These are phyloP conservation scores for Tinamus guttatus DNA, from an alignment of 2,113 vertebrate genomes.

Conservation along the genomic window DNA sequence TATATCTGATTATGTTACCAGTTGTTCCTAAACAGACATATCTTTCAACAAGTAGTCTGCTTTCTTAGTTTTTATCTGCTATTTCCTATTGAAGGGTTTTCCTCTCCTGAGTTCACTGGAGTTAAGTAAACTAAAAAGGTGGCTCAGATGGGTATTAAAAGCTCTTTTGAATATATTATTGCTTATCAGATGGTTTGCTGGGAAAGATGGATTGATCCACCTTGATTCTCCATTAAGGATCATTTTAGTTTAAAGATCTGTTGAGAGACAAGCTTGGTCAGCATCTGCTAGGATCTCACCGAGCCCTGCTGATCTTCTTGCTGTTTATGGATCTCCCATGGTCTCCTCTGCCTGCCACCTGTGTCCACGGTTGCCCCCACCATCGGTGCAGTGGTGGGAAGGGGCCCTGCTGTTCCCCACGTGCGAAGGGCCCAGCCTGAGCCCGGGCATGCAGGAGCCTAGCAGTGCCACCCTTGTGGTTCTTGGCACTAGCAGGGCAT, in stretches of 20 bases:
- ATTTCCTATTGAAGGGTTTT: not conserved
- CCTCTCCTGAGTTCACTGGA: not conserved
- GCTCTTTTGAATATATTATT: not conserved
- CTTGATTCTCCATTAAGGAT: not conserved
- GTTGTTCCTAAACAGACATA: not conserved
- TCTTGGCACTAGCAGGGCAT: not conserved
- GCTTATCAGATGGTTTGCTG: not conserved
- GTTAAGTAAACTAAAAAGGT: not conserved
- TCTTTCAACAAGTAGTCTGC: not conserved
- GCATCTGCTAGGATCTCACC: not conserved
- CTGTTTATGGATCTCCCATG: not conserved
- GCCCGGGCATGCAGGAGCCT: not conserved
- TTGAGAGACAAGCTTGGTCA: not conserved
- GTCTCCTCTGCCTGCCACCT: not conserved
- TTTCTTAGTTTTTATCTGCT: not conserved
- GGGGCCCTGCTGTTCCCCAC: not conserved
- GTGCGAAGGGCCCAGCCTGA: not conserved
- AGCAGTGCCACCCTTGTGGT: not conserved
- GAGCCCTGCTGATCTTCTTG: not conserved
- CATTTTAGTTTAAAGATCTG: not conserved
- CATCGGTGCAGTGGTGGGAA: not conserved
- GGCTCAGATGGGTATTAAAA: not conserved
- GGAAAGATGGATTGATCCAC: not conserved
- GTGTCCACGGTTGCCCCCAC: not conserved
- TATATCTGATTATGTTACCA: not conserved